Evolutionary conservation across 2,888 invertebrate genomes (phyloP).

Genomic region (Tineola bisselliella): DNA sequence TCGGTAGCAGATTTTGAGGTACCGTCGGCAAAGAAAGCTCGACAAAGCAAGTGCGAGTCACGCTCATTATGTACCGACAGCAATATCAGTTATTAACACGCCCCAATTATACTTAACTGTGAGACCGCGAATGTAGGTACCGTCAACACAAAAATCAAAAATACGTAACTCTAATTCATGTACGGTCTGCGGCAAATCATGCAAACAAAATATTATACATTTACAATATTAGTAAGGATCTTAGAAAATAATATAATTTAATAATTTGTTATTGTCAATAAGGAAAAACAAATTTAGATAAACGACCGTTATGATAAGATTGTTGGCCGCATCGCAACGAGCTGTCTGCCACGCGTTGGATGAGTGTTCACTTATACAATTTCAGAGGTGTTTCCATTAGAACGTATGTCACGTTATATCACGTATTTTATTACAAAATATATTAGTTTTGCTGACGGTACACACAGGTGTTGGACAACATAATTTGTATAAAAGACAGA

Average conservation of each 20-base stretch:
- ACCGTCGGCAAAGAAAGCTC: slow-evolving; percentile 20
- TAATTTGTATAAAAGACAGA: slow-evolving; percentile 9
- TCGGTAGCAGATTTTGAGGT: slow-evolving; percentile 26
- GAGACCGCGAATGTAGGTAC: background rate
- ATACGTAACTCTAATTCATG: no score
- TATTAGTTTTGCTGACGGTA: slow-evolving; percentile 2
- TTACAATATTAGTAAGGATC: no score
- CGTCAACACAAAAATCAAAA: background rate
- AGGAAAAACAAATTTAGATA: background rate
- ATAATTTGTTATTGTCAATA: background rate
- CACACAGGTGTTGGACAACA: slow-evolving; percentile 14
- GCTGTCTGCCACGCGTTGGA: background rate
- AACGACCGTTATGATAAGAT: background rate
- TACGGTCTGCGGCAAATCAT: no score
- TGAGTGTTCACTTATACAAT: no score
- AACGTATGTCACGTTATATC: no score
- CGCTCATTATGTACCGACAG: slow-evolving; percentile 24
- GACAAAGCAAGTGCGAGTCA: slow-evolving; percentile 25
- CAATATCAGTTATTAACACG: slow-evolving; percentile 19
- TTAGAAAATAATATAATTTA: background rate
- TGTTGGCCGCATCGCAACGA: no score
- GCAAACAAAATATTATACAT: no score
- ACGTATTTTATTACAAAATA: no score
- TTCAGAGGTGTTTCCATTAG: no score
- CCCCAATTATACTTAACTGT: slow-evolving; percentile 24